Base-by-base conservation (phyloP, 2,113 vertebrate genomes). In the Protobothrops flavoviridis region DNA sequence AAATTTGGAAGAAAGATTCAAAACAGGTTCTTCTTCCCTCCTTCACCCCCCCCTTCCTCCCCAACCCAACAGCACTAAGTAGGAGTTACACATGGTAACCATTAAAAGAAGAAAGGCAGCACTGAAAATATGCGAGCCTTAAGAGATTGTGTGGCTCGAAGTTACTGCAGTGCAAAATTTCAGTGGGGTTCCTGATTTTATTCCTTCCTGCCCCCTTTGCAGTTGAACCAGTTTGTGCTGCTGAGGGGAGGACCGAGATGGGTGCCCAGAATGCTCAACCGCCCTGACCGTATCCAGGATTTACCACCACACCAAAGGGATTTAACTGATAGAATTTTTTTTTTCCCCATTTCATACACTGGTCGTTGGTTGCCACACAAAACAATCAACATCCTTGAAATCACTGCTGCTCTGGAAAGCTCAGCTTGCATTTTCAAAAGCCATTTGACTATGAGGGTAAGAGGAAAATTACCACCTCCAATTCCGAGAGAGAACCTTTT, bases 101-200 rank as follows among this genome's bases (percentile, higher is more conserved):
- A 92, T 94, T 96, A 95, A 57, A 91, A 93, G 81, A 29, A 90
- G 94, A 88, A 95, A 96, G 92, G 13, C 94, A 50, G 93, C 29
- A 10, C 26, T n/a, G 93, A 93, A 91, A 97, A 96, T 91, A 90
- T 86, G 91, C 92, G 39, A 50, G 90, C 45, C 13, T 43, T 48
- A 48, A 96, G 96, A 96, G 88, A 95, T 87, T 95, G 95, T 96
- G 96, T 95, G 96, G 95, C 92, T 11, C 95, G 96, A 97, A 95
- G 93, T 95, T 94, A 86, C 95, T 96, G 93, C 95, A 94, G 94
- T 94, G 94, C 95, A 97, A 95, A 93, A 94, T 93, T 95, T 92
- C 96, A 94, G 1, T 94, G 95, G 94, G 96, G 96, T 93, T 96
- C 97, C 86, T 94, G 12, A 94, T 69, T 97, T 97, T 97, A 97